A percentile compares a stretch with the other conserved stretches of the same genome.
These are phyloP conservation scores for Cataglyphis altisquamis DNA, from an alignment of 2,888 invertebrate species.

Conservation along the genomic window DNA sequence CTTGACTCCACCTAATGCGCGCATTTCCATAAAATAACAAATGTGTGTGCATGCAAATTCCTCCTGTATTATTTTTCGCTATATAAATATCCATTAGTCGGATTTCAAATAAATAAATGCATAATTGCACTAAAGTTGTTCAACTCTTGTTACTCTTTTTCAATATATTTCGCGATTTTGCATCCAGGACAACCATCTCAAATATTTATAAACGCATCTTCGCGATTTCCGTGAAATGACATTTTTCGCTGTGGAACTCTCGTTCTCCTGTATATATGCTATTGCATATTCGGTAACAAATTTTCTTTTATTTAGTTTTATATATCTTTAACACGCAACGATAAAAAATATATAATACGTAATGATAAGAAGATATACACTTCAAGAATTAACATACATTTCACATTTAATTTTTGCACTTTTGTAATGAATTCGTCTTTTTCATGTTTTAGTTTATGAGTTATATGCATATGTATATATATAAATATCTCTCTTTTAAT, in stretches of 20 bases:
- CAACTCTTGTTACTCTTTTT: neutral
- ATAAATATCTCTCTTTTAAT: too few relatives aligned
- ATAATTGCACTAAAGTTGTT: neutral
- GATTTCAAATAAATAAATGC: neutral
- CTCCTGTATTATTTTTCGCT: neutral
- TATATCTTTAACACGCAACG: neutral
- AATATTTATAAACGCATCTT: neutral
- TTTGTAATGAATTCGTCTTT: neutral
- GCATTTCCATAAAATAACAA: slow-evolving; percentile 29
- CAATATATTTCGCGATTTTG: neutral
- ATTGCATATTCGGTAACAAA: neutral
- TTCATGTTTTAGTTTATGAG: neutral
- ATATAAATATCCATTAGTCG: neutral
- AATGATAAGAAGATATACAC: neutral
- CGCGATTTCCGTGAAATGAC: neutral
- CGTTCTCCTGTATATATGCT: neutral
- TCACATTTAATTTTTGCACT: neutral
- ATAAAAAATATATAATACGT: too few relatives aligned
- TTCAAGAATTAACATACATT: neutral
- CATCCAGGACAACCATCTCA: neutral
- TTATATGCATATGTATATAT: neutral
- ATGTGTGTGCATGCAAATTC: neutral
- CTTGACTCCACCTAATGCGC: neutral
- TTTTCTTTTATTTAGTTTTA: neutral
- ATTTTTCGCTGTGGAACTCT: neutral